These are phyloP conservation scores for Zosterops hypoxanthus DNA, from an alignment of 2,113 vertebrate genomes.

Conservation along the genomic window DNA sequence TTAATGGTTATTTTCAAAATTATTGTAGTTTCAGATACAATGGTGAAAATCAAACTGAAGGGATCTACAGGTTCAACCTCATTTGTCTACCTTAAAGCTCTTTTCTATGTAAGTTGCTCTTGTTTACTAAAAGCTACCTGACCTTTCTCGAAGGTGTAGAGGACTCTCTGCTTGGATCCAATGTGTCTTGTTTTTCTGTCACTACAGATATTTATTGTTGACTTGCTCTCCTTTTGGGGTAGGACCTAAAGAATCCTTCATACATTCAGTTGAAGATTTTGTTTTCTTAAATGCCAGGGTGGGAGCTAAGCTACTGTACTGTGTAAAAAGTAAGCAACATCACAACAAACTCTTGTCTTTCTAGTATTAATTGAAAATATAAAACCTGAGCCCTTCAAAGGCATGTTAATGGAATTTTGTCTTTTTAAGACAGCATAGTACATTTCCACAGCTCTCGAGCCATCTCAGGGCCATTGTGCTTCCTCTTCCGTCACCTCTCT, in stretches of 20 bases:
- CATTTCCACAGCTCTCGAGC: neutral
- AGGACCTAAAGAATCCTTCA: neutral
- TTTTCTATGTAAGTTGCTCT: neutral
- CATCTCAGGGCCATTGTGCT: neutral
- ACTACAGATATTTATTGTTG: conserved; percentile 4
- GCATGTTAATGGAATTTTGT: neutral
- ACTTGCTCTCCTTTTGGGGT: neutral
- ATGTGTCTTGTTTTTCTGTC: conserved; percentile 5
- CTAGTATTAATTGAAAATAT: neutral
- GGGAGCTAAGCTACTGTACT: neutral
- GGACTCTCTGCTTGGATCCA: neutral
- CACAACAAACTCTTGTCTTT: neutral
- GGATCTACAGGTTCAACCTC: neutral
- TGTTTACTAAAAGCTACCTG: conserved; percentile 13
- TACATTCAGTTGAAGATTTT: neutral
- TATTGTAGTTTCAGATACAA: neutral
- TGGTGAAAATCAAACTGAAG: conserved; percentile 5
- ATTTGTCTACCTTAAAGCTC: conserved; percentile 12
- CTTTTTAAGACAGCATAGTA: neutral
- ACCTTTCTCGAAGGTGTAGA: conserved; percentile 16
- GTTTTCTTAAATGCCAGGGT: neutral
- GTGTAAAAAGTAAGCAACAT: neutral
- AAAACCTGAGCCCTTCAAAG: neutral
- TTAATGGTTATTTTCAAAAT: neutral
- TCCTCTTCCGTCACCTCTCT: neutral